phyloP scores from a whole-genome alignment of 2,797 vertebrate species.

The Sebastes minor region DNA sequence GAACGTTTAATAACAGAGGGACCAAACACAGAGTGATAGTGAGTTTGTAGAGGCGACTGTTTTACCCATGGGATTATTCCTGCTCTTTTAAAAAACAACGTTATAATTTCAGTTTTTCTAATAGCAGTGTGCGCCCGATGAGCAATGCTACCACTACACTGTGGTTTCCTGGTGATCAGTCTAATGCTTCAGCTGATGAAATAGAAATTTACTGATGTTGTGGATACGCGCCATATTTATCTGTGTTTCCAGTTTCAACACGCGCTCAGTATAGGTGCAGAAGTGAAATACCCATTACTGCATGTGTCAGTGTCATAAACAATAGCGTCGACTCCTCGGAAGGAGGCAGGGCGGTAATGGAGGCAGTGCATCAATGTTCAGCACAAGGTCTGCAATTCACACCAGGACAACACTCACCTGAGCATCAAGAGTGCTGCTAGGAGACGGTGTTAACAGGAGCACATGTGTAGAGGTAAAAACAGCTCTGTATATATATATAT shows the following conservation, averaged over 20 bases:
- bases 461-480: conserved; percentile 63
- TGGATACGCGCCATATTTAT: conserved; percentile 80
- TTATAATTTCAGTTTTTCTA: conserved; percentile 55
- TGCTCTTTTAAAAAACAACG: conserved; percentile 46
- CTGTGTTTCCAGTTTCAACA: conserved; percentile 79
- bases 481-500: conserved; percentile 8
- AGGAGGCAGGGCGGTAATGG: conserved; percentile 83
- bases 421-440: conserved; percentile 67
- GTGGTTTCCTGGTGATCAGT: conserved; percentile 64
- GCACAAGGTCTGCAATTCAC: conserved; percentile 84
- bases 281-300: conserved; percentile 86
- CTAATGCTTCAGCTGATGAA: conserved; percentile 77
- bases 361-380: conserved; percentile 88
- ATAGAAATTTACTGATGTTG: conserved; percentile 82
- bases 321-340: conserved; percentile 79
- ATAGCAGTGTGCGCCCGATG: conserved; percentile 18
- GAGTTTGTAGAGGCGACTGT: conserved; percentile 33
- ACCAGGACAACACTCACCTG: conserved; percentile 80
- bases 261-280: conserved; percentile 75
- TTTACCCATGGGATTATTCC: conserved; percentile 56
- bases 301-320: conserved; percentile 87
- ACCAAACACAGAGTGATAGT: conserved; percentile 13
- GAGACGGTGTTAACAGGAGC: conserved; percentile 66
- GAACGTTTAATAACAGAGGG: conserved; percentile 56
- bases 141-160: conserved; percentile 25